These are phyloP conservation scores for Agrotis exclamationis DNA, from an alignment of 2,888 invertebrate species.

Conservation along the genomic window DNA sequence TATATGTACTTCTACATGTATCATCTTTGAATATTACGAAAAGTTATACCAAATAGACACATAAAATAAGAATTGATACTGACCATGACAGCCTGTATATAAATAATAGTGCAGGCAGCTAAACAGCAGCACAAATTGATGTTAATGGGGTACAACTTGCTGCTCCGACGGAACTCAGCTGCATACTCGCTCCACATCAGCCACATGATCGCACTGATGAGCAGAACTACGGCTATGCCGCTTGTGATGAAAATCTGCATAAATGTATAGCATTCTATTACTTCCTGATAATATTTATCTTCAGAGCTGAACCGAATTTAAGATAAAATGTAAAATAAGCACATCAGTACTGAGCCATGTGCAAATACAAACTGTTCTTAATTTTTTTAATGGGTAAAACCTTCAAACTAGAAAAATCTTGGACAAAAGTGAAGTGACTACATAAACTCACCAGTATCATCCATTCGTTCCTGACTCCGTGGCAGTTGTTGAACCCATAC, in stretches of 20 bases:
- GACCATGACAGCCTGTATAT: slow-evolving; percentile 93
- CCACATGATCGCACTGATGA: slow-evolving; percentile 81
- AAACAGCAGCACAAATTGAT: slow-evolving; percentile 92
- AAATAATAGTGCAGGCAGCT: slow-evolving; percentile 91
- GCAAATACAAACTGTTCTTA: no score
- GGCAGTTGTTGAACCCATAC: slow-evolving; percentile 91
- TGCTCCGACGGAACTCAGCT: slow-evolving; percentile 82
- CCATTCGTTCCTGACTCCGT: slow-evolving; percentile 88
- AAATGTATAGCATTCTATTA: no score
- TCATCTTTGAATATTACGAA: no score
- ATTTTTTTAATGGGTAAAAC: no score
- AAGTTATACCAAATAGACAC: no score
- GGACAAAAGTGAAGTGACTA: no score
- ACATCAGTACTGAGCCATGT: no score
- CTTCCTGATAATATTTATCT: no score
- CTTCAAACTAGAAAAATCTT: neutral
- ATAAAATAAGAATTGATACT: slow-evolving; percentile 61
- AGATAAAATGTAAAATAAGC: no score
- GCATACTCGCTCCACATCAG: slow-evolving; percentile 84
- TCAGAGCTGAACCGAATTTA: no score
- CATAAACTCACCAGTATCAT: slow-evolving; percentile 83
- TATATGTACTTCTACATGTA: no score
- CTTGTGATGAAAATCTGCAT: slow-evolving; percentile 84
- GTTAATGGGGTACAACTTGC: slow-evolving; percentile 90
- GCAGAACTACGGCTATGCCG: slow-evolving; percentile 78